These are phyloP conservation scores for Lingula anatina DNA, from an alignment of 2,888 invertebrate genomes.

Conservation along the genomic window DNA sequence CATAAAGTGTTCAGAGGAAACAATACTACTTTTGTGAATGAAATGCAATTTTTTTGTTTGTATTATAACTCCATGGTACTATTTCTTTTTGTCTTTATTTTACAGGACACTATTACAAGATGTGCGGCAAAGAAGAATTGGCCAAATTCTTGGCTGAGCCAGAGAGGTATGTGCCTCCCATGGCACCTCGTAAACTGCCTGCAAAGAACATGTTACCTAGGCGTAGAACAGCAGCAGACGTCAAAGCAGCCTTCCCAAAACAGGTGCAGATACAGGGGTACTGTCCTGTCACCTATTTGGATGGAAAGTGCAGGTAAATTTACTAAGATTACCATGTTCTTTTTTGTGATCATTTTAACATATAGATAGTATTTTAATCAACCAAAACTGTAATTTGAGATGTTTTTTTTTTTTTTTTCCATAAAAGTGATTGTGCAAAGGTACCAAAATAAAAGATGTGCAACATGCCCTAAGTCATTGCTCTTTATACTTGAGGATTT, in stretches of 20 bases:
- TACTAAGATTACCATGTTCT: neutral
- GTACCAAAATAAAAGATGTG: too few species aligned
- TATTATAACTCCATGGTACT: too few species aligned
- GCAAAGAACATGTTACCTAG: slow-evolving; percentile 37
- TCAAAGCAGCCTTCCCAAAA: slow-evolving; percentile 28
- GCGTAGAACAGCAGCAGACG: slow-evolving; percentile 27
- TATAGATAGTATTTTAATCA: too few species aligned
- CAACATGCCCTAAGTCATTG: too few species aligned
- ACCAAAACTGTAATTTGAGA: too few species aligned
- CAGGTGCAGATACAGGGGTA: slow-evolving; percentile 44
- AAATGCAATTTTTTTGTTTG: too few species aligned
- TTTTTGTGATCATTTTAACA: too few species aligned
- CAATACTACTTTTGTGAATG: too few species aligned
- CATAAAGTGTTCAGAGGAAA: too few species aligned
- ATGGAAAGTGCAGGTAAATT: slow-evolving; percentile 45
- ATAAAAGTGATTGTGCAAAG: too few species aligned
- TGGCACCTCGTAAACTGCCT: slow-evolving; percentile 41
- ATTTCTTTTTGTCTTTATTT: neutral
- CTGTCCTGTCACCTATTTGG: slow-evolving; percentile 51
- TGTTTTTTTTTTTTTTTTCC: too few species aligned
- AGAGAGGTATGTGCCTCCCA: slow-evolving; percentile 47
- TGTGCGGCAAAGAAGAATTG: slow-evolving; percentile 38
- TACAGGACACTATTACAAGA: slow-evolving; percentile 50
- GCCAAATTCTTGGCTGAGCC: slow-evolving; percentile 41
- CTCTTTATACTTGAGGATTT: too few species aligned